Conservation (phyloP, 2,797 vertebrate species). For the Pipistrellus kuhlii region DNA sequence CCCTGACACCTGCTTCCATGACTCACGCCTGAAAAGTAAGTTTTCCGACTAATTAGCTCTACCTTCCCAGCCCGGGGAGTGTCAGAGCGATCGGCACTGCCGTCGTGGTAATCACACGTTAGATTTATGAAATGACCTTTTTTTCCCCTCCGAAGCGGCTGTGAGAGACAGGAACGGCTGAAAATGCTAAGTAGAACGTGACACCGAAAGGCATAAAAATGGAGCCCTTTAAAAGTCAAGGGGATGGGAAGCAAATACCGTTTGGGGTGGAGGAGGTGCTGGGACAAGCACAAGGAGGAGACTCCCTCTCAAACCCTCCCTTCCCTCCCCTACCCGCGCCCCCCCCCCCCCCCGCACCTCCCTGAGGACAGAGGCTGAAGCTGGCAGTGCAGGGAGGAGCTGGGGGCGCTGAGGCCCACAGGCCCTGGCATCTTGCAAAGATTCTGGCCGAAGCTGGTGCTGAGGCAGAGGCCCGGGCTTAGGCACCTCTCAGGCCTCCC, state of each 20-base stretch:
- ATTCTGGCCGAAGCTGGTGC: background rate
- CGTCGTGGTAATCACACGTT: background rate
- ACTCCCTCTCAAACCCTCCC: too few species aligned
- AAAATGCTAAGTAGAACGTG: background rate
- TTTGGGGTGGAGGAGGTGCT: background rate
- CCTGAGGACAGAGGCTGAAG: background rate
- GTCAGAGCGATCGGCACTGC: accelerated
- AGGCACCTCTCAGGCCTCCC: background rate
- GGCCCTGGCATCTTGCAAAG: background rate
- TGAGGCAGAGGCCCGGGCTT: background rate
- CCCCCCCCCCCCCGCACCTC: accelerated
- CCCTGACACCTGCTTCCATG: slow-evolving; percentile 67
- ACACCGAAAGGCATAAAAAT: background rate
- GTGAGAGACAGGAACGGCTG: background rate
- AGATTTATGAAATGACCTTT: slow-evolving; percentile 15
- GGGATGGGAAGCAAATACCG: background rate
- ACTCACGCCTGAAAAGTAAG: slow-evolving; percentile 50
- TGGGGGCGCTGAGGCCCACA: accelerated
- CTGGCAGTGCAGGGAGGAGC: background rate
- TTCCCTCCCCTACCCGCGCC: too few species aligned
- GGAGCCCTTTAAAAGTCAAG: background rate
- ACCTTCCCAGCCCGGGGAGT: background rate
- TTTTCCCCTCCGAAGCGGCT: background rate
- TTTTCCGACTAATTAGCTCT: slow-evolving; percentile 56
- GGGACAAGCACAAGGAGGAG: too few species aligned